Conservation (phyloP, 2,888 invertebrate genomes). For the Microdon myrmicae region DNA sequence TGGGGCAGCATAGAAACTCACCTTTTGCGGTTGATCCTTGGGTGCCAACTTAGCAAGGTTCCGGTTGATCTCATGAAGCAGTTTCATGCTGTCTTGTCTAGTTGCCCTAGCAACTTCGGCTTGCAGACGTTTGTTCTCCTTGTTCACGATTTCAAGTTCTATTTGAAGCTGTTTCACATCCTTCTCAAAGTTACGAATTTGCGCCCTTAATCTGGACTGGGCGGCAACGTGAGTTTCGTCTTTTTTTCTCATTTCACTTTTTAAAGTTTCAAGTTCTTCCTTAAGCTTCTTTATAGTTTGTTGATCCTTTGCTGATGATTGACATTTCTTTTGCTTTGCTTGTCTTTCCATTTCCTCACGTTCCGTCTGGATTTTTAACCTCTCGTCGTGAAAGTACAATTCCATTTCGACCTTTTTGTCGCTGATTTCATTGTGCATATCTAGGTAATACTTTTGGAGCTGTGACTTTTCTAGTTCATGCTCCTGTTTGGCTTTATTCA, state of each 20-base stretch:
- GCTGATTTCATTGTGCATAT: slow-evolving; percentile 71
- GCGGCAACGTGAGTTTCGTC: slow-evolving; percentile 78
- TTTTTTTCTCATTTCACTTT: slow-evolving; percentile 76
- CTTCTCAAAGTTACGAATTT: slow-evolving; percentile 77
- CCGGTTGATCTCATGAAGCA: slow-evolving; percentile 80
- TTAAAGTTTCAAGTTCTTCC: slow-evolving; percentile 74
- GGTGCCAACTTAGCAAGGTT: slow-evolving; percentile 69
- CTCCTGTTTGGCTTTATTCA: slow-evolving; percentile 71
- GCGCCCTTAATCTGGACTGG: slow-evolving; percentile 78
- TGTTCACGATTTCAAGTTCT: slow-evolving; percentile 76
- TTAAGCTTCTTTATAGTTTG: slow-evolving; percentile 75
- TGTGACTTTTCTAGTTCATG: slow-evolving; percentile 73
- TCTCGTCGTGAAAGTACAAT: slow-evolving; percentile 76
- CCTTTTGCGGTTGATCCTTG: too few relatives aligned
- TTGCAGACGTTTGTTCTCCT: slow-evolving; percentile 74
- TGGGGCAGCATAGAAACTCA: too few relatives aligned
- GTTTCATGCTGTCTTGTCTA: slow-evolving; percentile 75
- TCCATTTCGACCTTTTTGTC: slow-evolving; percentile 75
- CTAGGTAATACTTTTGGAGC: slow-evolving; percentile 72
- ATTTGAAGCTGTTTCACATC: slow-evolving; percentile 74
- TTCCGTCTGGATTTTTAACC: slow-evolving; percentile 75
- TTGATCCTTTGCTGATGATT: slow-evolving; percentile 75
- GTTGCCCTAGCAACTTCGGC: slow-evolving; percentile 71
- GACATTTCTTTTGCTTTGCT: slow-evolving; percentile 74
- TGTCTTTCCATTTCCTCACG: slow-evolving; percentile 75